Conservation (phyloP, 1,140 invertebrate species). For the Sycophila sp. region DNA sequence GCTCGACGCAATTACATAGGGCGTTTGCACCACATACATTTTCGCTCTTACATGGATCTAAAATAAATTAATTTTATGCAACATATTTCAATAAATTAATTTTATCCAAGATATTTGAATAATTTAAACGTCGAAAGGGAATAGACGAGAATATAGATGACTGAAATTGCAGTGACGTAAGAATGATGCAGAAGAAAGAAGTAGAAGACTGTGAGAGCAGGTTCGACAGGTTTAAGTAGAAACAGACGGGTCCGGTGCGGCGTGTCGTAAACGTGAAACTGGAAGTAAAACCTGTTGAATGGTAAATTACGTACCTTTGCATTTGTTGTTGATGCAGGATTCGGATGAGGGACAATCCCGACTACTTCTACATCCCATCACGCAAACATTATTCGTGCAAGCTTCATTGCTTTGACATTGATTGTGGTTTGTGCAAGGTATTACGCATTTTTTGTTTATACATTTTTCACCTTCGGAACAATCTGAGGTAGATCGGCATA, state of each 20-base stretch:
- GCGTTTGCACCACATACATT: constrained; percentile 87
- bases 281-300: too few species aligned
- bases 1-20: constrained; percentile 78
- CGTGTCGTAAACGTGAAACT: too few species aligned
- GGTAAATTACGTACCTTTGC: constrained; percentile 70
- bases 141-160: too few species aligned
- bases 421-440: constrained; percentile 80
- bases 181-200: too few species aligned
- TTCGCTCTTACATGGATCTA: constrained; percentile 80
- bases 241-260: too few species aligned
- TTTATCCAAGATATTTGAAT: not conserved
- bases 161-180: too few species aligned
- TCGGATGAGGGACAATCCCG: constrained; percentile 79
- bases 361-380: constrained; percentile 84
- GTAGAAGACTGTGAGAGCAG: too few species aligned
- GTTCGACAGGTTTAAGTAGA: too few species aligned
- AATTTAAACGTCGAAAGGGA: too few species aligned
- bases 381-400: constrained; percentile 81
- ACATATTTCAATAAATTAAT: not conserved
- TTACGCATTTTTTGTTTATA: constrained; percentile 78
- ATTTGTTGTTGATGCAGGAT: constrained; percentile 85
- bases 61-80: constrained; percentile 4
- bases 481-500: constrained; percentile 80
- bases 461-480: constrained; percentile 85
- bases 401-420: constrained; percentile 83